Percentiles rank a stretch among this genome's conserved stretches.
These are phyloP conservation scores for Synodontis membranacea DNA, from an alignment of 2,113 vertebrate genomes.

Conservation along the genomic window DNA sequence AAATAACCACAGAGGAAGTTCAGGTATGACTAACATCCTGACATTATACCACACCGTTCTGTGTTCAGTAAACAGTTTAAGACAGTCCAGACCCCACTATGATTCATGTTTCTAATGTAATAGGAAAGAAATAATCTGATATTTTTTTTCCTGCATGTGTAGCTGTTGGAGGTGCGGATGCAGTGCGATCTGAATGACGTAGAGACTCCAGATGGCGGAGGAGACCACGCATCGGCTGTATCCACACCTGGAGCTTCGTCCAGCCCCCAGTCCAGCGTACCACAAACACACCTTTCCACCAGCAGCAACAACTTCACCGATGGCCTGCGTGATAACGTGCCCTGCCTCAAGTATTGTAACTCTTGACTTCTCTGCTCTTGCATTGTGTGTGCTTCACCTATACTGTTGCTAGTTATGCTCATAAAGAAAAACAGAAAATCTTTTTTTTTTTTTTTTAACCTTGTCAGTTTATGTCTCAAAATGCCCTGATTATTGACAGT, in stretches of 20 bases:
- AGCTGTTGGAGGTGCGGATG: constrained; percentile 94
- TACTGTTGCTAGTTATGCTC: background rate
- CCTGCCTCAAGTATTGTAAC: constrained; percentile 86
- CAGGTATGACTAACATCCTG: constrained; percentile 70
- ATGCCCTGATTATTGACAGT: background rate
- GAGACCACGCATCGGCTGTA: constrained; percentile 81
- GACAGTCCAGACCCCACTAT: background rate
- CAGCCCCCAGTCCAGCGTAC: constrained; percentile 81
- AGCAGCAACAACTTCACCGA: constrained; percentile 89
- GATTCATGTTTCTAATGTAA: background rate
- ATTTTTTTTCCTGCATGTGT: constrained; percentile 19
- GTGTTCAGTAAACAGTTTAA: background rate
- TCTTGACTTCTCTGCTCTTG: background rate
- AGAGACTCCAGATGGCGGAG: constrained; percentile 82
- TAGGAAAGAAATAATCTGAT: background rate
- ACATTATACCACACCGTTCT: background rate
- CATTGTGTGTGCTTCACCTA: background rate
- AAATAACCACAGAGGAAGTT: constrained; percentile 85
- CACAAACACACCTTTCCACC: constrained; percentile 81
- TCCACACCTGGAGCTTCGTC: constrained; percentile 79
- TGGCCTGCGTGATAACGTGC: constrained; percentile 87
- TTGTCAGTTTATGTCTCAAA: background rate
- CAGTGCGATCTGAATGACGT: constrained; percentile 85
- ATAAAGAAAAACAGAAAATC: background rate
- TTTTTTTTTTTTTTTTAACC: too few relatives aligned